Evolutionary conservation across 2,113 vertebrate genomes (phyloP).

Genomic region (Benitochromis conjunctus): DNA sequence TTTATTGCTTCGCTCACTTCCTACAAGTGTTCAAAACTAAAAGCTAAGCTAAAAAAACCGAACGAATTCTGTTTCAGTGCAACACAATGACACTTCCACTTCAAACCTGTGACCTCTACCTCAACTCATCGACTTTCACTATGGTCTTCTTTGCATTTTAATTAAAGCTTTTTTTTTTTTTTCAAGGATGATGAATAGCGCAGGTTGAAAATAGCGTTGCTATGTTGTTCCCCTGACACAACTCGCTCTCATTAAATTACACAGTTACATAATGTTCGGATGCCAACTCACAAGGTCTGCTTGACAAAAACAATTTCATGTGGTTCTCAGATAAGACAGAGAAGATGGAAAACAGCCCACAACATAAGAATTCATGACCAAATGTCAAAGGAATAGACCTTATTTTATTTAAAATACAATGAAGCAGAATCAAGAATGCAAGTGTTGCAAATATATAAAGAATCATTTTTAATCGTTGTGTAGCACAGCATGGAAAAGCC

Average conservation of each 20-base stretch:
- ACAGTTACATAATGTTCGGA: constrained; percentile 39
- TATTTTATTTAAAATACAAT: background rate
- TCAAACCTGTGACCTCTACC: background rate
- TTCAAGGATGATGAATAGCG: background rate
- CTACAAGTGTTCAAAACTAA: background rate
- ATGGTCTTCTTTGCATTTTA: background rate
- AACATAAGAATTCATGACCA: background rate
- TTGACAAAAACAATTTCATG: constrained; percentile 39
- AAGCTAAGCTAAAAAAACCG: background rate
- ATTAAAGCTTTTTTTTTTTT: background rate
- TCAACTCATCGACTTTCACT: background rate
- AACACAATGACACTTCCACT: background rate
- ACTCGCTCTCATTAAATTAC: constrained; percentile 41
- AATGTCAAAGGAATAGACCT: background rate
- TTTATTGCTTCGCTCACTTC: background rate
- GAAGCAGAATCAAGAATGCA: background rate
- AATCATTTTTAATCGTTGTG: accelerated
- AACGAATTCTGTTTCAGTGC: background rate
- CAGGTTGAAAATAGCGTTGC: constrained; percentile 1
- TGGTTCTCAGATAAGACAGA: constrained; percentile 20
- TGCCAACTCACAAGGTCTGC: constrained; percentile 43
- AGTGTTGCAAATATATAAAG: background rate
- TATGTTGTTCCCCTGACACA: constrained; percentile 7
- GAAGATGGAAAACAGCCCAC: background rate
- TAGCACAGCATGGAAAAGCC: background rate